A percentile compares a stretch with the other conserved stretches of the same genome.
Evolutionary conservation across 37 sponge, comb jelly and placozoan species (phyloP).

Genomic region (Lycopodina hypogea): DNA sequence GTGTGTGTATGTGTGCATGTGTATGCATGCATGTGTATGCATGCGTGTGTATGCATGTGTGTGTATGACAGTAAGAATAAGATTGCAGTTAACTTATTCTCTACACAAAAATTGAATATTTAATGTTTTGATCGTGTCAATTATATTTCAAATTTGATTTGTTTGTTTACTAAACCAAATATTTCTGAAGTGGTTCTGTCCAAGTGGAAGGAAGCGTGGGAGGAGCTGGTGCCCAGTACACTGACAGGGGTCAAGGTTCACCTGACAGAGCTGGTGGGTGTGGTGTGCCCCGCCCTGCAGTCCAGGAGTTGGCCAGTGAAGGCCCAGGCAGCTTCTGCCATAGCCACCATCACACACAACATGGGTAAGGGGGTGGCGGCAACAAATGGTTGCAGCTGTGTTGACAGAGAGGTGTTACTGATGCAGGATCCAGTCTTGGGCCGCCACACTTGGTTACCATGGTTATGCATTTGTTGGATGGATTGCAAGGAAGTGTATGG

Average conservation of each 20-base stretch:
- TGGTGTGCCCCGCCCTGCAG: constrained; percentile 37
- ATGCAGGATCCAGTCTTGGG: constrained; percentile 41
- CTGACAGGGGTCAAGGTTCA: constrained; percentile 48
- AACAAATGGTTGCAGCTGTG: not conserved
- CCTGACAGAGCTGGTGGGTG: constrained; percentile 39
- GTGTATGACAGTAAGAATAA: no score
- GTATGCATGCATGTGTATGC: no score
- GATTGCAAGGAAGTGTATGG: constrained; percentile 64
- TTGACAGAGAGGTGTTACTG: not conserved
- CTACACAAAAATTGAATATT: no score
- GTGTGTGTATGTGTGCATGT: no score
- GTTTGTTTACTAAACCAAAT: not conserved
- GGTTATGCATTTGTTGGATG: constrained; percentile 25
- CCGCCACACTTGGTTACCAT: constrained; percentile 43
- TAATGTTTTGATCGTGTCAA: no score
- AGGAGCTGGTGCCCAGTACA: constrained; percentile 53
- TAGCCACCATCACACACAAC: constrained; percentile 69
- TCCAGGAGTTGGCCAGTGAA: constrained; percentile 62
- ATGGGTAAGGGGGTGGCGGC: constrained; percentile 41
- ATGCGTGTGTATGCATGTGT: no score
- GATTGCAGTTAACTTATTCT: no score
- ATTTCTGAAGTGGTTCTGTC: constrained; percentile 14
- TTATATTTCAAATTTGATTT: no score
- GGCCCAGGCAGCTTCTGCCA: constrained; percentile 64
- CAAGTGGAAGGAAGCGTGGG: constrained; percentile 68